Percentiles rank a stretch among this genome's conserved stretches.
phyloP scores from a whole-genome alignment of 2,113 vertebrate species.

The Rhinoptilus africanus region DNA sequence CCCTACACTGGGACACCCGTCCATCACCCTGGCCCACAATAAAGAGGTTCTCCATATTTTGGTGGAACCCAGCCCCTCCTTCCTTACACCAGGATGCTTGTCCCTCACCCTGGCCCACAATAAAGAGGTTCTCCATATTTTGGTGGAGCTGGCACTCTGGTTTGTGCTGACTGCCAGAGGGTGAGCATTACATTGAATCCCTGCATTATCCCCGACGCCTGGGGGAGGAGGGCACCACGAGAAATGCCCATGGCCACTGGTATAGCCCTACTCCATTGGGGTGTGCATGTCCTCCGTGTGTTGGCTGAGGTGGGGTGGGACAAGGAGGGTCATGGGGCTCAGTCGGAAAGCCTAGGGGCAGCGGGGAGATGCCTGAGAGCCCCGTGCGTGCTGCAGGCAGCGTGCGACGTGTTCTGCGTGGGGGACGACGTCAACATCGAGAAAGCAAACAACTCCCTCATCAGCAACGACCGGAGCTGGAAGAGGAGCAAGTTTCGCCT shows the following conservation, averaged over 20 bases:
- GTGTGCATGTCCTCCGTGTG: too few relatives aligned
- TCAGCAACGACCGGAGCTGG: constrained; percentile 98
- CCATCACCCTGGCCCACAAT: background rate
- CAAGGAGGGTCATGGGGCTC: accelerated
- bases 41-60: background rate
- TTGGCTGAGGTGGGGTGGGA: background rate
- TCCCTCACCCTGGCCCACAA: too few relatives aligned
- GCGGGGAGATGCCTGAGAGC: background rate
- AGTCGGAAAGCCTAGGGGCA: accelerated
- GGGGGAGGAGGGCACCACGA: accelerated
- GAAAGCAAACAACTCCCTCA: constrained; percentile 94
- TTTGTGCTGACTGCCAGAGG: background rate
- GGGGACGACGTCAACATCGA: constrained; percentile 97
- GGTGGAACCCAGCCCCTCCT: background rate
- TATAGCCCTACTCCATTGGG: accelerated
- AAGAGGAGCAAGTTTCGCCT: constrained; percentile 96
- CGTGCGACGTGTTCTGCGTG: constrained; percentile 97
- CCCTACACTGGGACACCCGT: accelerated
- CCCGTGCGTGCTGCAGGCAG: constrained; percentile 78
- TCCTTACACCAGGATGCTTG: background rate
- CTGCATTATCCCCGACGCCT: accelerated
- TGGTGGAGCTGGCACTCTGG: accelerated
- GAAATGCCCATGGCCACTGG: accelerated
- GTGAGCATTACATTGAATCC: accelerated
- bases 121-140: background rate